Base-by-base conservation (phyloP, 1,140 invertebrate genomes). In the Oncopeltus fasciatus region DNA sequence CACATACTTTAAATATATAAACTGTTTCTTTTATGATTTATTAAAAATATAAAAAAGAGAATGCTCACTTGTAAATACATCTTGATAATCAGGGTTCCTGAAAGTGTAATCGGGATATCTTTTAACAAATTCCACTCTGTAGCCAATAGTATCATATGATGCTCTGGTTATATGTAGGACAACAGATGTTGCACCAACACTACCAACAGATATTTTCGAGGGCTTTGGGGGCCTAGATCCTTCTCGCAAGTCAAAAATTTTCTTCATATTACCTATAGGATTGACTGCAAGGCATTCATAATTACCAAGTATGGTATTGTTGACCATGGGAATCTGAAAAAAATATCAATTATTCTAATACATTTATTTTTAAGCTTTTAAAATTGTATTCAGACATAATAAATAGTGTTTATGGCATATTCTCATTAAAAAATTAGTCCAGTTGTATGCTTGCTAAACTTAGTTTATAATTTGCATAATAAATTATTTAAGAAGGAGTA, bases 21-120 rank as follows among this genome's bases (percentile, higher is more conserved):
- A 1, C 18, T 49, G 24, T 20, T 2, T 16, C 18, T 44, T 16
- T 16, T 44, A 44, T 44, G 2, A 49, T 21, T 51, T 18, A 31
- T 27, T 29, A 61, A 29, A 16, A 29, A 26, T 2, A 5, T 24
- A 3, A 12, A 44, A 14, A 38, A 18, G 46, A 59, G n/a, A n/a
- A 21, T 31, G n/a, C 59, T 62, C 46, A 62, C 61, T 62, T 16
- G 61, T 57, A 44, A 43, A 62, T 5, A 62, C 61, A 57, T 62
- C 61, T 57, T 62, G 61, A 43, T 62, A 62, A 43, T 62, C 61
- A 9, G 51, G 51, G 14, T 57, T 57, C 20, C 56, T 53, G 20
- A 62, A 57, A n/a, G 28, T 21, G 21, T 57, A 26, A 2, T 53
- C 31, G 12, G 29, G 33, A 26, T 53, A 38, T 20, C 53, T 18